A percentile compares a stretch with the other conserved stretches of the same genome.
phyloP scores from a whole-genome alignment of 1,140 invertebrate genomes.

The Yoshiicerus persimilis region DNA sequence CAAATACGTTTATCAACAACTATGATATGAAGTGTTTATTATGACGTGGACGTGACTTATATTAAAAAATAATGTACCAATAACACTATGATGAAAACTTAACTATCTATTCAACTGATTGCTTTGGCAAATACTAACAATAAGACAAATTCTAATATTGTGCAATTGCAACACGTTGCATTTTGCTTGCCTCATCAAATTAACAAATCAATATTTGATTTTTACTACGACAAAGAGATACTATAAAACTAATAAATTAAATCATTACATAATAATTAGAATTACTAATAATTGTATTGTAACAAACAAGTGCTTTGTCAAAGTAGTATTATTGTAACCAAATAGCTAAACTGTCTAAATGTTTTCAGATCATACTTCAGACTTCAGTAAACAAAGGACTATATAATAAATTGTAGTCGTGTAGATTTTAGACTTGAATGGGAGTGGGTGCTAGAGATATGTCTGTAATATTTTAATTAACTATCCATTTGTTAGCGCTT shows the following conservation, averaged over 20 bases:
- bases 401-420: not conserved
- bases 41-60: not conserved
- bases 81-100: not conserved
- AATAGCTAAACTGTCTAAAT: not conserved
- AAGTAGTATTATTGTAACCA: not conserved
- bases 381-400: not conserved
- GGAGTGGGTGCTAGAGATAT: not conserved
- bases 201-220: constrained; percentile 18
- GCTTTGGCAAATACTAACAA: not conserved
- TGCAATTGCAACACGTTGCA: not conserved
- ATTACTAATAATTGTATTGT: not conserved
- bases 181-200: constrained; percentile 18
- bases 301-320: not conserved
- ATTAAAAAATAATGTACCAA: not conserved
- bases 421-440: not conserved
- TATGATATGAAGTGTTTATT: not conserved
- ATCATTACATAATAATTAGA: not conserved
- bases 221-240: constrained; percentile 13
- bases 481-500: not conserved
- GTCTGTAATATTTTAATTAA: not conserved
- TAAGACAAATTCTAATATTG: not conserved
- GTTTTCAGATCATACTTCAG: not conserved
- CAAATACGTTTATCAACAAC: not conserved
- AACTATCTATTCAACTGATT: not conserved
- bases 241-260: not conserved